Evolutionary conservation across 2,888 invertebrate species (phyloP).

Genomic region (Willowsia nigromaculata): DNA sequence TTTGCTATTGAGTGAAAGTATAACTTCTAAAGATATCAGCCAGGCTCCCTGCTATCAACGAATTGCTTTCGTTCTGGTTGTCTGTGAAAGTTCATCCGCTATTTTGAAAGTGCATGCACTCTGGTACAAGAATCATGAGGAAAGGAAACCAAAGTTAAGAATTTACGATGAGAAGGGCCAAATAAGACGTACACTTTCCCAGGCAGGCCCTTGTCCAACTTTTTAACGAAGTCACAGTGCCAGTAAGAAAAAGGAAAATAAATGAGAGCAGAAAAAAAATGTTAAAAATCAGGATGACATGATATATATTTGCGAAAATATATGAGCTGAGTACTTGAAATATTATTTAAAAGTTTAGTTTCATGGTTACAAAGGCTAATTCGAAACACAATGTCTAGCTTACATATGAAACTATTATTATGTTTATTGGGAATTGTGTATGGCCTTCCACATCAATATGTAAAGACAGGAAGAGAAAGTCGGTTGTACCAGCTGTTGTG

Average conservation of each 20-base stretch:
- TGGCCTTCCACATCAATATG: background rate
- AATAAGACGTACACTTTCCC: constrained; percentile 48
- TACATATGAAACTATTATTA: background rate
- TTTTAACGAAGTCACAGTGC: background rate
- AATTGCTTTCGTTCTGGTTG: background rate
- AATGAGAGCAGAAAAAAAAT: constrained; percentile 17
- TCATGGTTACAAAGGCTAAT: background rate
- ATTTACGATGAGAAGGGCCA: constrained; percentile 65
- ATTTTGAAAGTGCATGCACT: constrained; percentile 44
- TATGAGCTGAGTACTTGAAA: background rate
- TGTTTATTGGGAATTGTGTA: background rate
- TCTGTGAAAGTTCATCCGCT: constrained; percentile 32
- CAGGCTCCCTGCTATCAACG: background rate
- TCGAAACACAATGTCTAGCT: background rate
- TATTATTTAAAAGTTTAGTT: background rate
- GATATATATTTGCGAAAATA: background rate
- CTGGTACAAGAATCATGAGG: background rate
- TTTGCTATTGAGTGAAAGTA: no score
- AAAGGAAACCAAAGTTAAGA: constrained; percentile 58
- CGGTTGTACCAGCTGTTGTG: constrained; percentile 29
- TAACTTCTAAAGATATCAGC: no score
- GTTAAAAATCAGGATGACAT: constrained; percentile 6
- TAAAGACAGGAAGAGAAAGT: constrained; percentile 55
- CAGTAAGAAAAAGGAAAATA: constrained; percentile 30
- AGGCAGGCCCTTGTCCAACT: constrained; percentile 57